phyloP scores from a whole-genome alignment of 1,140 invertebrate species.

The Asbolus verrucosus region DNA sequence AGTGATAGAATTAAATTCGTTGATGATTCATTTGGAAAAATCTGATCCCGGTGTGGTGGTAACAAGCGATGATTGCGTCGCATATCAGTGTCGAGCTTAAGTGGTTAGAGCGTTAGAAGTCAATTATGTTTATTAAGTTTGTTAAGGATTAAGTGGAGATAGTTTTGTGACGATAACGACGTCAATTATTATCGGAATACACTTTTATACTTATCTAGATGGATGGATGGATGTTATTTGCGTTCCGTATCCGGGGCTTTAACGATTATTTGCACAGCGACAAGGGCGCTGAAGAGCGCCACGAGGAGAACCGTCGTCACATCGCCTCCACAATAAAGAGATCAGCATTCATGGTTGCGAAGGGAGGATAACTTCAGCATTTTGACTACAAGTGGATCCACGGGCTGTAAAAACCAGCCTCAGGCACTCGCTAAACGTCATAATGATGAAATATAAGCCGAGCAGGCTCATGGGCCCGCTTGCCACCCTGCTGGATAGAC shows the following conservation, averaged over 20 bases:
- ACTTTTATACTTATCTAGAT: not conserved
- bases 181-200: conserved; percentile 1
- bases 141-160: no score
- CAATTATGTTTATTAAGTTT: no score
- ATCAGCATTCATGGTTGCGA: conserved; percentile 47
- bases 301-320: conserved; percentile 1
- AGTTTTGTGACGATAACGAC: not conserved
- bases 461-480: no score
- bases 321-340: conserved; percentile 19
- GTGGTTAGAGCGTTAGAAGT: no score
- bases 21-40: not conserved
- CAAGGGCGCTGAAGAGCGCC: not conserved
- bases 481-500: conserved; percentile 23
- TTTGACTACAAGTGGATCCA: conserved; percentile 41
- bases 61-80: no score
- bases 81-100: no score
- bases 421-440: conserved; percentile 46
- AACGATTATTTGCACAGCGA: conserved; percentile 15
- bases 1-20: not conserved
- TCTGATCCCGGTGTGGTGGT: no score
- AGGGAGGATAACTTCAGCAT: conserved; percentile 37
- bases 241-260: not conserved
- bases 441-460: conserved; percentile 48
- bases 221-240: conserved; percentile 2
- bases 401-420: conserved; percentile 40